A percentile compares a stretch with the other conserved stretches of the same genome.
Conservation (phyloP, 2,797 vertebrate genomes). For the Ceyx erithaca region DNA sequence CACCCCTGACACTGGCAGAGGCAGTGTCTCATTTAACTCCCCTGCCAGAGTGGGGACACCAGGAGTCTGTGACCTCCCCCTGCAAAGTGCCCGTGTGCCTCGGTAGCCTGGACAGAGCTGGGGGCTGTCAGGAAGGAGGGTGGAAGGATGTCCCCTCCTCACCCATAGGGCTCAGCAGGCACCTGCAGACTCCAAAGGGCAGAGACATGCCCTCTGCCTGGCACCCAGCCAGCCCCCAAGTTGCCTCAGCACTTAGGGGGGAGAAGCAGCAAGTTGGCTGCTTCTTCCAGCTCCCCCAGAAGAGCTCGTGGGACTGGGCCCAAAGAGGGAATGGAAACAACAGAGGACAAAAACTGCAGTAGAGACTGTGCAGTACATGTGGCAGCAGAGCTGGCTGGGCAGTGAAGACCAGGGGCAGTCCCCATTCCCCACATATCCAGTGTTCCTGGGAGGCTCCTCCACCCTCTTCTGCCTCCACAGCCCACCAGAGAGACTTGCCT, state of each 20-base stretch:
- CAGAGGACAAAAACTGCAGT: neutral
- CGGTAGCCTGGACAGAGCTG: neutral
- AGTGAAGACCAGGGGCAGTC: neutral
- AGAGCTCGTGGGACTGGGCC: neutral
- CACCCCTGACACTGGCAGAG: neutral
- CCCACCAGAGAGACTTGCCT: neutral
- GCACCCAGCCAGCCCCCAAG: neutral
- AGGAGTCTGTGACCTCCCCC: neutral
- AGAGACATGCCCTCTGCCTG: neutral
- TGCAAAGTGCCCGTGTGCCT: neutral
- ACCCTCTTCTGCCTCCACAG: neutral
- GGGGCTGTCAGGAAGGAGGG: neutral
- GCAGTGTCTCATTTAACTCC: neutral
- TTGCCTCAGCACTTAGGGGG: neutral
- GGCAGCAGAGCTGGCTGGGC: neutral
- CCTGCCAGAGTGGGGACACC: neutral
- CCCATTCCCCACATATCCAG: rapidly evolving
- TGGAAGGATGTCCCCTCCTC: neutral
- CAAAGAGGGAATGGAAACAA: neutral
- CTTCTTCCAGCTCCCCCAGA: neutral
- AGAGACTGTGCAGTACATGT: neutral
- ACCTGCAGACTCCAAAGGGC: no score
- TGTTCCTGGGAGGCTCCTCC: neutral
- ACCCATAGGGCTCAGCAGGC: neutral
- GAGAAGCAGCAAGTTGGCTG: no score